A percentile compares a stretch with the other conserved stretches of the same genome.
phyloP scores from a whole-genome alignment of 2,888 invertebrate species.

The Eristalinus aeneus region DNA sequence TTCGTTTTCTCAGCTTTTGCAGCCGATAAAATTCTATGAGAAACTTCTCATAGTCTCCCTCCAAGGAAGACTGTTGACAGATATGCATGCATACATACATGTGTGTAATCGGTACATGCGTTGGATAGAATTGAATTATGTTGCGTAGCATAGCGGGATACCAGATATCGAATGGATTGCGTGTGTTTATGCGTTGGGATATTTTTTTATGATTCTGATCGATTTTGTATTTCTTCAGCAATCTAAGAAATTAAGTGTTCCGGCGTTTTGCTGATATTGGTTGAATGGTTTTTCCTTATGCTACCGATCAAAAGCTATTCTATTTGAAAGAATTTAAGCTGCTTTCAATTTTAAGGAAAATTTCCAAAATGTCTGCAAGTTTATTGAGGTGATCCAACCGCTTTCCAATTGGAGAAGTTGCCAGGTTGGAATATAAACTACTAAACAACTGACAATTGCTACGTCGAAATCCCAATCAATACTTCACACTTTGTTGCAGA shows the following conservation, averaged over 20 bases:
- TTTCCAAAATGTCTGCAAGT: too few species aligned
- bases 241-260: not conserved
- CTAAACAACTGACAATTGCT: too few species aligned
- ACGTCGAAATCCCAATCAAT: too few species aligned
- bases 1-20: not conserved
- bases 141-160: not conserved
- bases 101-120: not conserved
- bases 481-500: too few species aligned
- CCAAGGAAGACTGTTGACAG: not conserved
- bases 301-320: not conserved
- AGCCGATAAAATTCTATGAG: not conserved
- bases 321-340: too few species aligned
- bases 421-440: too few species aligned
- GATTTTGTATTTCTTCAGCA: not conserved
- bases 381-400: too few species aligned
- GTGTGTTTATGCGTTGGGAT: not conserved
- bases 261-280: not conserved
- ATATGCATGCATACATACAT: not conserved
- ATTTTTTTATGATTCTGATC: not conserved
- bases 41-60: not conserved
- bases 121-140: not conserved
- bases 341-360: too few species aligned
- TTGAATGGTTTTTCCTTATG: not conserved
- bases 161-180: not conserved
- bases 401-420: too few species aligned